Conservation (phyloP, 2,113 vertebrate genomes). For the Phyllopteryx taeniolatus region DNA sequence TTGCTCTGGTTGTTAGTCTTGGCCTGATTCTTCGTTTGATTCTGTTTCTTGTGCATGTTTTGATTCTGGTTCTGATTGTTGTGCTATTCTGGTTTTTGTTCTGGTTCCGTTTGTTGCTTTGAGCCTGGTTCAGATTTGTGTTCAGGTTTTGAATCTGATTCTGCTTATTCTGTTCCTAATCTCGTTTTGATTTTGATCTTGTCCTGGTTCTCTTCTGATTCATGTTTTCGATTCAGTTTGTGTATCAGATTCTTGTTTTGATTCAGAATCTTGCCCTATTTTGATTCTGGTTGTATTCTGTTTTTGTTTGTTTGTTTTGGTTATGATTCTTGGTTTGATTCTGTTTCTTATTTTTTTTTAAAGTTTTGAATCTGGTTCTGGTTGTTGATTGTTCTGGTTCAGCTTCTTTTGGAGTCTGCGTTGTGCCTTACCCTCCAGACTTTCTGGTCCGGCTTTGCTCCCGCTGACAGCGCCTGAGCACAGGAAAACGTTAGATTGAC, state of each 20-base stretch:
- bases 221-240: not conserved
- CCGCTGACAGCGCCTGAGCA: conserved; percentile 45
- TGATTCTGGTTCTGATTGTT: not conserved
- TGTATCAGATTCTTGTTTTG: not conserved
- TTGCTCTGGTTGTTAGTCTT: too few relatives aligned
- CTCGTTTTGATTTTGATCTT: not conserved
- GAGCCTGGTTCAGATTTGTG: not conserved
- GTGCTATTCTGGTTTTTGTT: not conserved
- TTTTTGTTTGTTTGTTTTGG: too few relatives aligned
- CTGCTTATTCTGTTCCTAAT: not conserved
- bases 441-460: conserved; percentile 43
- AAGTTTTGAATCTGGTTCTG: not conserved
- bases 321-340: not conserved
- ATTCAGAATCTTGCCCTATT: not conserved
- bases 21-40: too few relatives aligned
- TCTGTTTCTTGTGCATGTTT: too few relatives aligned
- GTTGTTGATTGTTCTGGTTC: not conserved
- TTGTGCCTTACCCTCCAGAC: conserved; percentile 60
- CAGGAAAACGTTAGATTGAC: not conserved
- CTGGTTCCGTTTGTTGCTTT: not conserved
- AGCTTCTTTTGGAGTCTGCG: too few relatives aligned
- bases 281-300: not conserved
- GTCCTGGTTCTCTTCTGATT: not conserved
- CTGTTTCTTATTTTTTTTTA: not conserved
- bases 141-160: not conserved